Conservation (phyloP, 2,888 invertebrate genomes). For the Parapristionchus giblindavisi region DNA sequence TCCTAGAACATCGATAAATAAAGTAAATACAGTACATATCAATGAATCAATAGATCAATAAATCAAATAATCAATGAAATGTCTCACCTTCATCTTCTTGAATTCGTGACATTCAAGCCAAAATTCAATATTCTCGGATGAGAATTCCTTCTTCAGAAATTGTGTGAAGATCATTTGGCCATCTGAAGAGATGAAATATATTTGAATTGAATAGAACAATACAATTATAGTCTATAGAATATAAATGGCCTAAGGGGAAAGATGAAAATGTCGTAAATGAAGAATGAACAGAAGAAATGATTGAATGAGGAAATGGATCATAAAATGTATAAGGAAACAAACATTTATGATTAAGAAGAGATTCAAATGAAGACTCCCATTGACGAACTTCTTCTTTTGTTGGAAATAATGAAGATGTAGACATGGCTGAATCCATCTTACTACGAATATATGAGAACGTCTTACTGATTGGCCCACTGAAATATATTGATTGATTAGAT, state of each 20-base stretch:
- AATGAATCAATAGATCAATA: too few relatives aligned
- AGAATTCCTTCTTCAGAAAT: slow-evolving; percentile 62
- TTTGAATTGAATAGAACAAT: too few relatives aligned
- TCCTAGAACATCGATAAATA: slow-evolving; percentile 36
- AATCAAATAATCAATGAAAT: not conserved
- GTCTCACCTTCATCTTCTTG: slow-evolving; percentile 62
- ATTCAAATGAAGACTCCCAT: slow-evolving; percentile 63
- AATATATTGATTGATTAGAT: too few relatives aligned
- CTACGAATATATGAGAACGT: slow-evolving; percentile 58
- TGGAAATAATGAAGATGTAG: slow-evolving; percentile 59
- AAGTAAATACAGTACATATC: too few relatives aligned
- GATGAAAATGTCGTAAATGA: too few relatives aligned
- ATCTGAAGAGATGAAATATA: slow-evolving; percentile 51
- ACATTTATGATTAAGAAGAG: slow-evolving; percentile 64
- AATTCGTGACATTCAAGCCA: slow-evolving; percentile 65
- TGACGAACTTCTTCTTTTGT: slow-evolving; percentile 60
- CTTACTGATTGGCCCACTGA: slow-evolving; percentile 64
- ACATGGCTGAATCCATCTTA: slow-evolving; percentile 60
- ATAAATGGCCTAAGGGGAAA: too few relatives aligned
- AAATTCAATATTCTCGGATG: slow-evolving; percentile 66
- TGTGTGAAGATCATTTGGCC: slow-evolving; percentile 63
- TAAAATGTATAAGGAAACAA: too few relatives aligned
- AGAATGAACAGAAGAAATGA: too few relatives aligned
- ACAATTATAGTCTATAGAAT: too few relatives aligned
- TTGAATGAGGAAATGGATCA: too few relatives aligned